Evolutionary conservation across 2,888 invertebrate genomes (phyloP).

Genomic region (Syritta pipiens): DNA sequence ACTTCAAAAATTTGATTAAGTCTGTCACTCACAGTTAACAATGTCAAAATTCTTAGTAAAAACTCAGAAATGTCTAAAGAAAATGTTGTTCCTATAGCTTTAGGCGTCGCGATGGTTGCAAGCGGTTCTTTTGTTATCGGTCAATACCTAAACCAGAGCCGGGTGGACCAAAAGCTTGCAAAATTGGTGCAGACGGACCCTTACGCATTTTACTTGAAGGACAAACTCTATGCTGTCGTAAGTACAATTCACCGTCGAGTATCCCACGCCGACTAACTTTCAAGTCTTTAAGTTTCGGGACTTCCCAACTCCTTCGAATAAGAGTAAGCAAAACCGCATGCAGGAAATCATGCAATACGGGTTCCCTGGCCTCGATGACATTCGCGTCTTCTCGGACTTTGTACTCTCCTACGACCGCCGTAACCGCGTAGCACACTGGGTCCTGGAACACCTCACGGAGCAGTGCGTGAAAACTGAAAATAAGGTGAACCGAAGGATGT

Average conservation of each 20-base stretch:
- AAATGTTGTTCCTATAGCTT: neutral
- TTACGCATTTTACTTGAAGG: constrained; percentile 40
- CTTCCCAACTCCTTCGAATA: too few species aligned
- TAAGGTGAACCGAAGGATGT: constrained; percentile 85
- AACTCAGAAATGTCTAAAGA: neutral
- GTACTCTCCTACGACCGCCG: constrained; percentile 94
- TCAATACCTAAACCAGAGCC: neutral
- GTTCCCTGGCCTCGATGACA: constrained; percentile 91
- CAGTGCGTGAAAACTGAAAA: constrained; percentile 84
- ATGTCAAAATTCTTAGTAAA: constrained; percentile 3
- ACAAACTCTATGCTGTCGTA: constrained; percentile 38
- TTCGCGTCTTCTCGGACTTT: constrained; percentile 92
- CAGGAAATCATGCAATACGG: constrained; percentile 95
- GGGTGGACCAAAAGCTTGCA: neutral
- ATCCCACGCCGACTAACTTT: neutral
- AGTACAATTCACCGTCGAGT: neutral
- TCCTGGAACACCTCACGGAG: constrained; percentile 94
- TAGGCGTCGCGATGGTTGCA: constrained; percentile 22
- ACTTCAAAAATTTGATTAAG: neutral
- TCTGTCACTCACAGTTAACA: neutral
- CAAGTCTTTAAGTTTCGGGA: constrained; percentile 6
- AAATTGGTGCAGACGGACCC: constrained; percentile 32
- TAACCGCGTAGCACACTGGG: constrained; percentile 95
- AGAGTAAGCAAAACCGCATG: constrained; percentile 75
- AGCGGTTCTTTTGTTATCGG: constrained; percentile 37